Evolutionary conservation across 1,140 invertebrate genomes (phyloP), one percentile per base, ranked within the genome.

Genomic region (Heterodera schachtii): DNA sequence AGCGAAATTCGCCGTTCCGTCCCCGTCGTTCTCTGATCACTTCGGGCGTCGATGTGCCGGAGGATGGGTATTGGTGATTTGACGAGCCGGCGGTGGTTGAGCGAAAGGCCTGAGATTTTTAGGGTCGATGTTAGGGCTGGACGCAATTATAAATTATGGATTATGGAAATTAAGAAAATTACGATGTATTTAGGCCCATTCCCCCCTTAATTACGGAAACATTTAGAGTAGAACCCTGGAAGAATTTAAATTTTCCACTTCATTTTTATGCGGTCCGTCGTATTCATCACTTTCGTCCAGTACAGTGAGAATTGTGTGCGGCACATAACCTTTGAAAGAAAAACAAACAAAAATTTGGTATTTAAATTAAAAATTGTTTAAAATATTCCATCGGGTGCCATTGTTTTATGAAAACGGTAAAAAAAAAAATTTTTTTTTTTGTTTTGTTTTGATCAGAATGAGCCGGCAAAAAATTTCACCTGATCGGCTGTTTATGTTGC

Each of bases 1-100:
- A 97, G 91, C 95, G 93, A 91, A 97, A 96, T 93, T 96, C 95
- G 91, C 95, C 95, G 93, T 95, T 95, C 92, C 95, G 96, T 91
- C 95, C 95, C 86, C 94, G 93, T 84, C 95, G 93, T 90, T 96
- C 82, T 82, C 87, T 90, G 52, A 89, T 86, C 75, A 87, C 90
- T 16, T 90, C 86, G 7, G 88, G 88, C 31, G 87, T 88, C 64
- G 86, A 85, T 47, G 88, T 66, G 80, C 73, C 79, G 57, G 76
- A 81, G 21, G 70, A 44, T 8, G 43, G 19, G 19, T 11, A 16
- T 7, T 52, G 9, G 8, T 79, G 71, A 67, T 81, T 71, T 44
- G 19, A 47, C 3, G 47, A 41, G 31, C 70, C 71, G 47, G 46
- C 57, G 21, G 21, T 6, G 46, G 67, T 31, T 31, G 31, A 31